Evolutionary conservation across 1,140 invertebrate genomes (phyloP).

Genomic region (Lepeophtheirus salmonis): DNA sequence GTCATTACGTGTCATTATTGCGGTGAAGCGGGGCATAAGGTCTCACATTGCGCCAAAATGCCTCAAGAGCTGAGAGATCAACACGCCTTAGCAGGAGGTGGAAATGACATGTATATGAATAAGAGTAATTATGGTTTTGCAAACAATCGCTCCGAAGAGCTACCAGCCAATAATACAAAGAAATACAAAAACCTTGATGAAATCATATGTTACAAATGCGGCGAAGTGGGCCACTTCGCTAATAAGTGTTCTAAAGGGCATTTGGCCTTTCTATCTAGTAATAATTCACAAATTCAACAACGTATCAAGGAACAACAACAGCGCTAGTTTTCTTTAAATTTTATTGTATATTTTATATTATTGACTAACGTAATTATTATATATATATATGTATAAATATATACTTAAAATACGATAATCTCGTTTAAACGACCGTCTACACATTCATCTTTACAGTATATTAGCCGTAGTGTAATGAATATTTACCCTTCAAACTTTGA

Average conservation of each 20-base stretch:
- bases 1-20: constrained; percentile 81
- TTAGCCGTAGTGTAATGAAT: no score
- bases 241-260: constrained; percentile 96
- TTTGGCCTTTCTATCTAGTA: constrained; percentile 70
- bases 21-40: constrained; percentile 87
- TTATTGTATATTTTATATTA: no score
- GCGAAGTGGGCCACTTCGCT: constrained; percentile 95
- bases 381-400: no score
- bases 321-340: no score
- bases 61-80: constrained; percentile 41
- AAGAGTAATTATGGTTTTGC: neutral
- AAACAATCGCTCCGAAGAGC: neutral
- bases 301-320: neutral
- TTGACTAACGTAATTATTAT: no score
- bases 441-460: no score
- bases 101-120: constrained; percentile 18
- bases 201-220: constrained; percentile 44
- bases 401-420: no score
- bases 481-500: no score
- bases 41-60: constrained; percentile 70
- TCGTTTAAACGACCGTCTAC: no score
- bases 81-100: constrained; percentile 28
- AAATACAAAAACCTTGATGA: constrained; percentile 18
- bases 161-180: constrained; percentile 1
- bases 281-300: constrained; percentile 18